Evolutionary conservation across 30 jellyfish, hydroid and myxozoan genomes (phyloP).

Genomic region (Aurelia sp.): DNA sequence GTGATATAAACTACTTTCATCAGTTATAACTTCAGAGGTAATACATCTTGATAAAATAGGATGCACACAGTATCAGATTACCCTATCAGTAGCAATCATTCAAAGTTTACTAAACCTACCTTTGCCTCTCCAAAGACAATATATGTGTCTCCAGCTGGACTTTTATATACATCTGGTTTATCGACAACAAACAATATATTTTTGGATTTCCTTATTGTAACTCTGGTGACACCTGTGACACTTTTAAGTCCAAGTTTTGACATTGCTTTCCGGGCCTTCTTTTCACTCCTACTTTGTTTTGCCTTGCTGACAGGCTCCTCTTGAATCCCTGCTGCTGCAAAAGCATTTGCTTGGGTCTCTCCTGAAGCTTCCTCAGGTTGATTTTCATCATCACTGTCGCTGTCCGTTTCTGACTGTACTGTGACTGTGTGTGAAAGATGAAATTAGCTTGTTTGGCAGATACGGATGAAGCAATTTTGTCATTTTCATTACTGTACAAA

Average conservation of each 20-base stretch:
- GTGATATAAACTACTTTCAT: too few relatives aligned
- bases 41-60: too few relatives aligned
- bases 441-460: background rate
- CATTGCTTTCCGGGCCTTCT: slow-evolving; percentile 97
- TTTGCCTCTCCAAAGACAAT: slow-evolving; percentile 97
- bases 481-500: too few relatives aligned
- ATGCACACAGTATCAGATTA: background rate
- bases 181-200: slow-evolving; percentile 91
- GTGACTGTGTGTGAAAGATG: slow-evolving; percentile 12
- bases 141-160: slow-evolving; percentile 98
- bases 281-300: slow-evolving; percentile 96
- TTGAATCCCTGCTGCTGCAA: slow-evolving; percentile 98
- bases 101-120: slow-evolving; percentile 35
- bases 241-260: slow-evolving; percentile 93
- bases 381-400: slow-evolving; percentile 83
- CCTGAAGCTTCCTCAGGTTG: slow-evolving; percentile 82
- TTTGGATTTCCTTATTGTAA: slow-evolving; percentile 92
- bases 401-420: slow-evolving; percentile 91
- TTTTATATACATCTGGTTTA: slow-evolving; percentile 98
- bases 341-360: slow-evolving; percentile 79
- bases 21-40: too few relatives aligned
- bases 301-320: slow-evolving; percentile 99
- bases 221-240: slow-evolving; percentile 95
- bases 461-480: too few relatives aligned
- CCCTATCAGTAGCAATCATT: background rate